Evolutionary conservation across 2,888 invertebrate species (phyloP), one percentile per base, ranked within the genome.

Genomic region (Ochlodes sylvanus): DNA sequence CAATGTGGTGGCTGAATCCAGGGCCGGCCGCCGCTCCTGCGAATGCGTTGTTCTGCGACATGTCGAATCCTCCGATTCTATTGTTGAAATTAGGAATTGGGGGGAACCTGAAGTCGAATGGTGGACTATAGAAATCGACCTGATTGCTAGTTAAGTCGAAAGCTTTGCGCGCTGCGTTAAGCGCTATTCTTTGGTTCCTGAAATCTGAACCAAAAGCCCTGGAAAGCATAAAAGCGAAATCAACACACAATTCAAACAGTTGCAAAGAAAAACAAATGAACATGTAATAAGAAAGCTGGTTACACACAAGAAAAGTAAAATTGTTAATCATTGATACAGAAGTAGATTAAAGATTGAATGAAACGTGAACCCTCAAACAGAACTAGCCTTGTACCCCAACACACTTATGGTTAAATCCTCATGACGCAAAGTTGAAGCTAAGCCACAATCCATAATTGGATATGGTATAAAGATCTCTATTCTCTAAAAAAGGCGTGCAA

Each of bases 1-100:
- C 95, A 0, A 94, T 84, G 76, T 96, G 96, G 62, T 93, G 93
- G 15, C 85, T 83, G 69, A 89, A 95, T 19, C 87, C 91, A 0
- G 95, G 94, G 27, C 94, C 94, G 57, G 94, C 85, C 0, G 90
- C 86, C 0, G 94, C 95, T 47, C 93, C 84, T 1, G 96, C 94
- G 54, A 83, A 89, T 0, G 96, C 95, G 34, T 80, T 79, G 71
- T 87, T 83, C 54, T 71, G 67, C 14, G 73, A 71, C 78, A 79
- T 78, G 62, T 71, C 73, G 54, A 73, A 76, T n/a, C 73, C 69
- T 52, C 69, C 70, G 27, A 7, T 7, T 32, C 54, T 54, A 7
- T 52, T 54, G 60, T 27, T 15, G 62, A 68, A 68, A 57, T 57
- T 32, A 27, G 78, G 77, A 66, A 79, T 77, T 56, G 74, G 71